A percentile compares a stretch with the other conserved stretches of the same genome.
Conservation (phyloP, 2,888 invertebrate species). For the Caenorhabditis uteleia region DNA sequence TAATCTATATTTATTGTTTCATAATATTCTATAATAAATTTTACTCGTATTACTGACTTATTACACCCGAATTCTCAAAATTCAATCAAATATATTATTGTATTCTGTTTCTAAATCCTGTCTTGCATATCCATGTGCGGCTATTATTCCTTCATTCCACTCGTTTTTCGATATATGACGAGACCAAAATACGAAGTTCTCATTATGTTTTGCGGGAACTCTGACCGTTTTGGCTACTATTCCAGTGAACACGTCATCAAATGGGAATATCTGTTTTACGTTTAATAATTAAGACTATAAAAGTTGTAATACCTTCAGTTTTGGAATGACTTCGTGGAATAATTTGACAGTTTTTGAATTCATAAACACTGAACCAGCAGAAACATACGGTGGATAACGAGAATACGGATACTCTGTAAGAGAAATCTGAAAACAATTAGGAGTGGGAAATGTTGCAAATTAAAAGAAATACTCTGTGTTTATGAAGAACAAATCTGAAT, state of each 20-base stretch:
- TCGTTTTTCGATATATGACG: conserved; percentile 8
- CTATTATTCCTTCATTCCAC: conserved; percentile 26
- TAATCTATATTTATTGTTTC: no score
- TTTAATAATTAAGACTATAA: neutral
- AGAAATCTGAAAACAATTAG: conserved; percentile 45
- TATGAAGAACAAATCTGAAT: conserved; percentile 57
- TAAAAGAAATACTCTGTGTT: conserved; percentile 51
- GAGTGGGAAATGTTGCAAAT: neutral
- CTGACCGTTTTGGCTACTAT: conserved; percentile 36
- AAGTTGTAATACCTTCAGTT: conserved; percentile 12
- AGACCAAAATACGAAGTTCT: conserved; percentile 44
- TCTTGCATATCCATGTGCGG: conserved; percentile 25
- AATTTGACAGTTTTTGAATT: conserved; percentile 41
- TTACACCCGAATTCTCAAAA: no score
- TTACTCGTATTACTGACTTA: no score
- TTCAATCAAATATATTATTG: conserved; percentile 4
- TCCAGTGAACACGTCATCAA: conserved; percentile 66
- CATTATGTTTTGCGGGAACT: conserved; percentile 39
- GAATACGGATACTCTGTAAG: conserved; percentile 62
- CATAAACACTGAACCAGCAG: conserved; percentile 64
- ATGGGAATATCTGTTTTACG: conserved; percentile 41
- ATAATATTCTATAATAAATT: no score
- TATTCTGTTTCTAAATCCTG: conserved; percentile 21
- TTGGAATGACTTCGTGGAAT: conserved; percentile 49
- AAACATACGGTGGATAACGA: conserved; percentile 66